A percentile compares a stretch with the other conserved stretches of the same genome.
phyloP scores from a whole-genome alignment of 1,140 invertebrate species.

The Ostrea edulis region DNA sequence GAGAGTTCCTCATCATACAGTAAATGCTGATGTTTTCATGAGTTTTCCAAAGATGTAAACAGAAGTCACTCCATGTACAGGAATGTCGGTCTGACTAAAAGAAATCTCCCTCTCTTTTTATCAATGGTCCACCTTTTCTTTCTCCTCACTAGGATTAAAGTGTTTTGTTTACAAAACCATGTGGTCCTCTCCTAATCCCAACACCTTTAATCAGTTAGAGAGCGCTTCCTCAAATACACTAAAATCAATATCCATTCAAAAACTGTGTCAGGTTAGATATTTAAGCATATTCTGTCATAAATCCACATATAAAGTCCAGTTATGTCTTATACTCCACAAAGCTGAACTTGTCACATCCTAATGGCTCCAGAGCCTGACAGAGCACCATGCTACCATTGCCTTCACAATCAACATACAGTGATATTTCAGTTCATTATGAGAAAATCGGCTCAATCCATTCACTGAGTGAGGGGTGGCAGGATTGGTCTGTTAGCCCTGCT shows the following conservation, averaged over 20 bases:
- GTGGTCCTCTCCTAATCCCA: conserved; percentile 29
- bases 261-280: conserved; percentile 28
- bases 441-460: conserved; percentile 7
- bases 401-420: conserved; percentile 26
- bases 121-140: conserved; percentile 24
- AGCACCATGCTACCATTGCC: conserved; percentile 17
- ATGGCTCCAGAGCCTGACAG: conserved; percentile 7
- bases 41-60: not conserved
- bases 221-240: conserved; percentile 38
- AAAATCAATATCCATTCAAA: conserved; percentile 38
- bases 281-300: not conserved
- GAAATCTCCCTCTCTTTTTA: conserved; percentile 2
- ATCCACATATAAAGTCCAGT: not conserved
- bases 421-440: conserved; percentile 39
- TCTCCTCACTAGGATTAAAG: conserved; percentile 20
- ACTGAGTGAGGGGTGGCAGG: not conserved
- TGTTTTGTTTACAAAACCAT: conserved; percentile 39
- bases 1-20: conserved; percentile 3
- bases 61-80: conserved; percentile 12
- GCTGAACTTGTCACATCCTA: not conserved
- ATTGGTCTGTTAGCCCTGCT: not conserved
- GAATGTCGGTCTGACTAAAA: not conserved
- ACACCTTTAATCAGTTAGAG: conserved; percentile 31
- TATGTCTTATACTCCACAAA: not conserved
- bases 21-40: not conserved